Percentiles rank a stretch among this genome's conserved stretches.
Evolutionary conservation across 1,140 invertebrate species (phyloP).

Genomic region (Hyles euphorbiae): DNA sequence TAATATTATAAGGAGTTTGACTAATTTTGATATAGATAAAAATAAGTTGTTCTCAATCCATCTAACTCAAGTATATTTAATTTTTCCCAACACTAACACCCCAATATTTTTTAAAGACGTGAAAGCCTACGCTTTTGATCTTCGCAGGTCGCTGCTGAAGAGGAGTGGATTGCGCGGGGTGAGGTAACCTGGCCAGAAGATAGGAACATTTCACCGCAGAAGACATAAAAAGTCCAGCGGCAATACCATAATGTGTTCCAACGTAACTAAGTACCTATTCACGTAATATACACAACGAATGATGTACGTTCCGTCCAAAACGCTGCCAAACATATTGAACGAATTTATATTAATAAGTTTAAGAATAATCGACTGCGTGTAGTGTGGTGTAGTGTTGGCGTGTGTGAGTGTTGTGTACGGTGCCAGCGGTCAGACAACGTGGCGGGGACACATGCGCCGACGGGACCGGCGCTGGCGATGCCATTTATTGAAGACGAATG

Average conservation of each 20-base stretch:
- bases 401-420: conserved; percentile 39
- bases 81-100: too few relatives aligned
- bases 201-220: conserved; percentile 8
- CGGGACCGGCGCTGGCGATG: conserved; percentile 85
- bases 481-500: conserved; percentile 96
- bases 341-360: conserved; percentile 51
- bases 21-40: too few relatives aligned
- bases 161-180: conserved; percentile 57
- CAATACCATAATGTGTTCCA: conserved; percentile 56
- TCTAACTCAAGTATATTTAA: too few relatives aligned
- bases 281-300: conserved; percentile 59
- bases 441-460: conserved; percentile 79
- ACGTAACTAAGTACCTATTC: conserved; percentile 46
- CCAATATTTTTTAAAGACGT: conserved; percentile 50
- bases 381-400: conserved; percentile 34
- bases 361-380: conserved; percentile 18
- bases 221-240: conserved; percentile 16
- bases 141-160: conserved; percentile 74
- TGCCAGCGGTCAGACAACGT: conserved; percentile 63
- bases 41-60: too few relatives aligned
- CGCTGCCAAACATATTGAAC: conserved; percentile 65
- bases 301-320: conserved; percentile 68
- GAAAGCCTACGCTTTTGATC: conserved; percentile 61
- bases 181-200: conserved; percentile 66
- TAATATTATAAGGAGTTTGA: too few relatives aligned